These are phyloP conservation scores for Echinarachnius parma DNA, from an alignment of 53 echinoderm and acorn worm species.

Conservation along the genomic window DNA sequence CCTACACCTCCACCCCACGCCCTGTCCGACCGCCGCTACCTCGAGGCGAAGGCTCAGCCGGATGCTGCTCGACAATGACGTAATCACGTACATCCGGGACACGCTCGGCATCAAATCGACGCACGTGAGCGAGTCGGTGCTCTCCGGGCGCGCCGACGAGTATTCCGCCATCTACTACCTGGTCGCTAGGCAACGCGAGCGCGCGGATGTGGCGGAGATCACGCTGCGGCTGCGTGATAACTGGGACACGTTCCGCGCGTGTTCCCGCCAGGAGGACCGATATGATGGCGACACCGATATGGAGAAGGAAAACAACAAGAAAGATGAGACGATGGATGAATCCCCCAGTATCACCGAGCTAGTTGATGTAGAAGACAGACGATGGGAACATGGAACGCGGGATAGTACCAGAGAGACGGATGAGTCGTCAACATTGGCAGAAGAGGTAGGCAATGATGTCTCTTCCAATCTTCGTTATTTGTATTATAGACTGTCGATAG, in stretches of 20 bases:
- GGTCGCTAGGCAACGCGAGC: conserved; percentile 52
- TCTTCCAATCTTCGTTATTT: no score
- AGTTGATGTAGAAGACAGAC: no score
- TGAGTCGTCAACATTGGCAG: no score
- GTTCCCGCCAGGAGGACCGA: conserved; percentile 19
- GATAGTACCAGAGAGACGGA: no score
- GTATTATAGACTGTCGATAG: no score
- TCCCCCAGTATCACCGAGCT: no score
- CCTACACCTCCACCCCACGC: no score
- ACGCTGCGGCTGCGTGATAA: conserved; percentile 20
- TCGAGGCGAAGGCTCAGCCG: conserved; percentile 56
- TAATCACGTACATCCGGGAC: conserved; percentile 65
- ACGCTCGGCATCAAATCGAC: conserved; percentile 71
- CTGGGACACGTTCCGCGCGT: conserved; percentile 19
- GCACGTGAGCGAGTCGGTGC: conserved; percentile 78
- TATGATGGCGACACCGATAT: background rate
- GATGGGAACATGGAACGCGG: no score
- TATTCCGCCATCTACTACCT: conserved; percentile 85
- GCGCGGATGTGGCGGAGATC: conserved; percentile 43
- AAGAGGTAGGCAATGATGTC: no score
- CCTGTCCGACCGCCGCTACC: background rate
- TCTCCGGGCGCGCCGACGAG: conserved; percentile 73
- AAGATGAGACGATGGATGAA: no score
- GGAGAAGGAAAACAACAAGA: no score
- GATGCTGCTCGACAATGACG: conserved; percentile 80